Conservation (phyloP, 2,797 vertebrate species). For the Gallinago stenura region DNA sequence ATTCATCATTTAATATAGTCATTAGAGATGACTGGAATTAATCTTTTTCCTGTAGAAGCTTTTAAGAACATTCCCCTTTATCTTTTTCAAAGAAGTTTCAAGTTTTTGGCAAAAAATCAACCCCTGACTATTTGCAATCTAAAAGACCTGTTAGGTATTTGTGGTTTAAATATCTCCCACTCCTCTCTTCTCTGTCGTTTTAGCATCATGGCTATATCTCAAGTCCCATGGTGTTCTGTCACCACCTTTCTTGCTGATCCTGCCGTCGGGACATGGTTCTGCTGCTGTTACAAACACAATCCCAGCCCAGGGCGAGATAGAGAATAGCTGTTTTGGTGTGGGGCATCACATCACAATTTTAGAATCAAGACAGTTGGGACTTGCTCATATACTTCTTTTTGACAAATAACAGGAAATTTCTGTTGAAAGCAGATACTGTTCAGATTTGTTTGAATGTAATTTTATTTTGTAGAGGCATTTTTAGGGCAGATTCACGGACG, state of each 20-base stretch:
- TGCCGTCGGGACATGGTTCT: neutral
- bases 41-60: neutral
- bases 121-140: neutral
- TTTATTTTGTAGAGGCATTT: neutral
- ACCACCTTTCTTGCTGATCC: neutral
- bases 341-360: neutral
- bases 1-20: slow-evolving; percentile 7
- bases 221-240: neutral
- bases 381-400: neutral
- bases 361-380: neutral
- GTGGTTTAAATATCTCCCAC: neutral
- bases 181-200: neutral
- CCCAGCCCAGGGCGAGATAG: neutral
- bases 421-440: neutral
- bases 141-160: neutral
- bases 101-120: neutral
- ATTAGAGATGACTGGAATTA: slow-evolving; percentile 18
- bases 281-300: neutral
- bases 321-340: neutral
- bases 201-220: neutral
- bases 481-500: neutral
- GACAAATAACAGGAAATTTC: neutral
- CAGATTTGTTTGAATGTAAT: neutral
- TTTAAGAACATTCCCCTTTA: neutral
- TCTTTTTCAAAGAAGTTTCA: slow-evolving; percentile 2